phyloP scores from a whole-genome alignment of 2,888 invertebrate species.

The Drosophila ezoana region DNA sequence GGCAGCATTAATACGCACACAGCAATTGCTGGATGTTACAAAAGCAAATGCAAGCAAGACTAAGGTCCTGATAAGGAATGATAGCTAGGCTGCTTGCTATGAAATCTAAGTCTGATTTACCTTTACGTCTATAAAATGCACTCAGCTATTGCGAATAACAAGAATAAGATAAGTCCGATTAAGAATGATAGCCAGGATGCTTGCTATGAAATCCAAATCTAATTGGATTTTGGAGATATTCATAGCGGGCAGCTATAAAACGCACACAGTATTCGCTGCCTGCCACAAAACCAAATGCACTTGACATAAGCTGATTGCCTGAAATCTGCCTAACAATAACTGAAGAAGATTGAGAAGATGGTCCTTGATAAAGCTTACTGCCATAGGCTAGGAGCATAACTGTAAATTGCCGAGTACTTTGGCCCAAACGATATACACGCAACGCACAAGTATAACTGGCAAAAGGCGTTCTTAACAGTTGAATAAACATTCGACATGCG shows the following conservation, averaged over 20 bases:
- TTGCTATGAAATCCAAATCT: neutral
- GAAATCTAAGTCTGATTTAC: too few species aligned
- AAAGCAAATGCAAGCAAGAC: neutral
- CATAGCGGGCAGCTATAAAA: neutral
- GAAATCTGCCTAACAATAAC: slow-evolving; percentile 35
- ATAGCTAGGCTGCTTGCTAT: too few species aligned
- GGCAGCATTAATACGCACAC: neutral
- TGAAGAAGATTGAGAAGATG: neutral
- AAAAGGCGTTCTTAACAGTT: slow-evolving; percentile 26
- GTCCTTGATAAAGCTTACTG: slow-evolving; percentile 23
- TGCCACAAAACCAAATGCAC: neutral
- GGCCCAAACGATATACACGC: slow-evolving; percentile 3
- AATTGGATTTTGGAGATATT: neutral
- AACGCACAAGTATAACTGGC: neutral
- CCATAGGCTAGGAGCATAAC: slow-evolving; percentile 25
- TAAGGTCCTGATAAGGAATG: too few species aligned
- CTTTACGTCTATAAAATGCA: too few species aligned
- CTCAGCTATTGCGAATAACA: too few species aligned
- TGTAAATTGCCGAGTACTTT: slow-evolving; percentile 24
- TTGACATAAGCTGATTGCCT: slow-evolving; percentile 17
- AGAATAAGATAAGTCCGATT: too few species aligned
- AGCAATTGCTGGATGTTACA: slow-evolving; percentile 8
- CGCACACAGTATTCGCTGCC: slow-evolving; percentile 4
- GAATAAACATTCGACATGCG: slow-evolving; percentile 38
- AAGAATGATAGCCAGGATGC: neutral